Evolutionary conservation across 2,797 vertebrate species (phyloP), one percentile per base, ranked within the genome.

Genomic region (Gambusia yucatana): DNA sequence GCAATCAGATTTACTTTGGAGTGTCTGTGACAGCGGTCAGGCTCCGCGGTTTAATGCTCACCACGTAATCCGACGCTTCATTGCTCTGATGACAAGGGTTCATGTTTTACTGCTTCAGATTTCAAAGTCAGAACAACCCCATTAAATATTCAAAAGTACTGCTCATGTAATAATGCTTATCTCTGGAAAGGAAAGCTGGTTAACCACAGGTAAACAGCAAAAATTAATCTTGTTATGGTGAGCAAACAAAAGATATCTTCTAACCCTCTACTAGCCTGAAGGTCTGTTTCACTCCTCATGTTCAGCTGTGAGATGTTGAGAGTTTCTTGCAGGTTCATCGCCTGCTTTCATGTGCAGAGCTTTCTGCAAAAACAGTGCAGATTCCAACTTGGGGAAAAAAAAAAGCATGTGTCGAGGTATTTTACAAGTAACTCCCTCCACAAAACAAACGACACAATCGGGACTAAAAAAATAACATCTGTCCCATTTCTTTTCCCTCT

Each of bases 401-500:
- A 59, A 59, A 59, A 59, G 13, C 57, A 59, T 30, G 4, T 36
- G 59, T 6, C 3, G 6, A 63, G 25, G 14, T 61, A 61, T 33
- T 61, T 61, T 33, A 61, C 2, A 63, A 63, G 36, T 14, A 3
- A 59, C 11, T 59, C 22, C 50, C 7, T 52, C 28, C 28, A 28
- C 4, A 61, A 16, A 61, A 39, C 17, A 65, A 39, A 65, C 36
- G 0, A 11, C 22, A 41, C 63, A 39, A 41, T 67, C 17, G 41
- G 36, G 9, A 41, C 36, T 10, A 59, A 65, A 28, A 70, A 77
- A 43, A 36, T 63, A 33, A 59, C 4, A 30, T 47, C 75, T 75
- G 74, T 79, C 22, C 63, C 20, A 41, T 67, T 65, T 65, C 8
- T 39, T 72, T 63, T 47, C 85, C 11, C 76, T 78, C 84, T 84